Conservation (phyloP, 2,888 invertebrate species). For the Habrosyne pyritoides region DNA sequence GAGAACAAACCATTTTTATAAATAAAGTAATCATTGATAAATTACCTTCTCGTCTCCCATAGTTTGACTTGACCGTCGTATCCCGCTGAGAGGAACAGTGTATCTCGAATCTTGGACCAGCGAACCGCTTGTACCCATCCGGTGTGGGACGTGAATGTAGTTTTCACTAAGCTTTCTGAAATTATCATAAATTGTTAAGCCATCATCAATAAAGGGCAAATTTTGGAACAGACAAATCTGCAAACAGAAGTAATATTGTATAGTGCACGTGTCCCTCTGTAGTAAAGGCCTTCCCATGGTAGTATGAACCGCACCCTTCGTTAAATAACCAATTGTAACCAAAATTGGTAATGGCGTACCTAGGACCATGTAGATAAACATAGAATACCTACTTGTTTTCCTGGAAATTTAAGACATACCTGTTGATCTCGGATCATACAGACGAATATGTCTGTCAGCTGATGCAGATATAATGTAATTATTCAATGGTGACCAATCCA, state of each 20-base stretch:
- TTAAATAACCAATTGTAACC: too few relatives aligned
- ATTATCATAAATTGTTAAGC: too few relatives aligned
- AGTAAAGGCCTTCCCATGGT: too few relatives aligned
- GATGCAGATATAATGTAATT: slow-evolving; percentile 92
- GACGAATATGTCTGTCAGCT: slow-evolving; percentile 94
- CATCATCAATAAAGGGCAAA: too few relatives aligned
- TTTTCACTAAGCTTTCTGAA: slow-evolving; percentile 94
- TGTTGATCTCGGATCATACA: slow-evolving; percentile 96
- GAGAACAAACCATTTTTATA: too few relatives aligned
- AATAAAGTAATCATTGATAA: slow-evolving; percentile 11
- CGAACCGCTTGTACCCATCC: slow-evolving; percentile 96
- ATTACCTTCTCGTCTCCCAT: slow-evolving; percentile 96
- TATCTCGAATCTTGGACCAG: slow-evolving; percentile 93
- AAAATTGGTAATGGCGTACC: too few relatives aligned
- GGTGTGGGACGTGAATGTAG: slow-evolving; percentile 92
- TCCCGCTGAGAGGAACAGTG: slow-evolving; percentile 95
- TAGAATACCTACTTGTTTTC: too few relatives aligned
- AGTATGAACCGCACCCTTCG: too few relatives aligned
- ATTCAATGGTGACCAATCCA: slow-evolving; percentile 91
- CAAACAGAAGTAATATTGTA: too few relatives aligned
- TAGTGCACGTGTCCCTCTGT: too few relatives aligned
- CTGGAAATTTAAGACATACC: slow-evolving; percentile 79
- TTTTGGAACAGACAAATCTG: too few relatives aligned
- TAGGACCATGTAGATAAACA: too few relatives aligned
- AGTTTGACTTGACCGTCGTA: slow-evolving; percentile 96